Evolutionary conservation across 2,888 invertebrate species (phyloP).

Genomic region (Caenorhabditis sulstoni): DNA sequence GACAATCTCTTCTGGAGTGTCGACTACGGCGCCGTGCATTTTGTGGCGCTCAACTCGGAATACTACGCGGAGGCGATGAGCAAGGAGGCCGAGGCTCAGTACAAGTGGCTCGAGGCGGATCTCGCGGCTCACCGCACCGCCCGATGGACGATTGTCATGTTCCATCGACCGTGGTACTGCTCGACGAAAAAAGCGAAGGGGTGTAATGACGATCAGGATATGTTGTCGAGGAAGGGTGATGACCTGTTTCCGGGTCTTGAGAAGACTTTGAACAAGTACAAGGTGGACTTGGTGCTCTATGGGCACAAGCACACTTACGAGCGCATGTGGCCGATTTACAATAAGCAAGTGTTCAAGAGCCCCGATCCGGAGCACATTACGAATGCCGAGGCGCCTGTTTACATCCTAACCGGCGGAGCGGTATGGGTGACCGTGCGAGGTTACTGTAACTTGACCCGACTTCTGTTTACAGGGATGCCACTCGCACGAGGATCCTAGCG

Average conservation of each 20-base stretch:
- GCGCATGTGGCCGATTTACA: constrained; percentile 93
- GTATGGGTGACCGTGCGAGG: too few species aligned
- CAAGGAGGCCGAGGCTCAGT: constrained; percentile 85
- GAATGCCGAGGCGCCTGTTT: constrained; percentile 63
- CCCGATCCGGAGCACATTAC: constrained; percentile 37
- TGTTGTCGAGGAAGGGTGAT: constrained; percentile 47
- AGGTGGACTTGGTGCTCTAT: too few species aligned
- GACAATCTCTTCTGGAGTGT: constrained; percentile 82
- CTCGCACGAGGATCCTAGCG: constrained; percentile 40
- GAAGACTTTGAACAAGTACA: too few species aligned
- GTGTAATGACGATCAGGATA: constrained; percentile 51
- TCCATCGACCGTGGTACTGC: constrained; percentile 93
- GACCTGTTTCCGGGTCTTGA: constrained; percentile 85
- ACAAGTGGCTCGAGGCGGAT: constrained; percentile 76
- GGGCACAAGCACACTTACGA: constrained; percentile 98
- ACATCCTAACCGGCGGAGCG: constrained; percentile 64
- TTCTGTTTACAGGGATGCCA: constrained; percentile 51
- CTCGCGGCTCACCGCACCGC: constrained; percentile 80
- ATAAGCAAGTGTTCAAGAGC: constrained; percentile 83
- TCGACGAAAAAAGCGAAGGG: constrained; percentile 84
- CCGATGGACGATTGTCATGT: constrained; percentile 91
- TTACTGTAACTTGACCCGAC: too few species aligned
- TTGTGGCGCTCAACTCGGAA: constrained; percentile 93
- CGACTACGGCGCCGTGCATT: constrained; percentile 91
- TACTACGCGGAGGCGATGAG: constrained; percentile 90